Conservation (phyloP, 2,888 invertebrate genomes). For the Drosophila hamatofila region DNA sequence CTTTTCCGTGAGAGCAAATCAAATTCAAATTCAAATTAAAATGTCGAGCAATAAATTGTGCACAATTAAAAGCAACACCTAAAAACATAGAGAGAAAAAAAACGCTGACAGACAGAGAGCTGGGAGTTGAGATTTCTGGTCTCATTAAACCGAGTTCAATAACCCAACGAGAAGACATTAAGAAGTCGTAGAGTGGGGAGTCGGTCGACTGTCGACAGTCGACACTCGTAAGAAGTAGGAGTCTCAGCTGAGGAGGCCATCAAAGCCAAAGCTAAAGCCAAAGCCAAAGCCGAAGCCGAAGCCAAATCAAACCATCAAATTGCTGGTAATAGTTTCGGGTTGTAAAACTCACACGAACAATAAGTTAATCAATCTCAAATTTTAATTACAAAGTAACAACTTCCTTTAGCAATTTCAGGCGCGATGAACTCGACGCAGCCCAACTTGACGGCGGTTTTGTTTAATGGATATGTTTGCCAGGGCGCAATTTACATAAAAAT, state of each 20-base stretch:
- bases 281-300: conserved; percentile 55
- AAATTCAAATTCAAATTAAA: conserved; percentile 61
- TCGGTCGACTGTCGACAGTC: background rate
- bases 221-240: background rate
- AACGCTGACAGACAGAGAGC: conserved; percentile 10
- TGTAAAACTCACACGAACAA: conserved; percentile 83
- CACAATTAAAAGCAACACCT: conserved; percentile 69
- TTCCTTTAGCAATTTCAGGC: conserved; percentile 80
- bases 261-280: conserved; percentile 12
- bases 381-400: conserved; percentile 82
- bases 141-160: conserved; percentile 63
- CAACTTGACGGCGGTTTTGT: conserved; percentile 33
- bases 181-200: conserved; percentile 48
- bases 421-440: conserved; percentile 69
- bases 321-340: conserved; percentile 77
- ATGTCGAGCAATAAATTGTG: conserved; percentile 66
- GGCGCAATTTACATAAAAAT: conserved; percentile 77
- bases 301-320: conserved; percentile 80
- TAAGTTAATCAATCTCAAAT: conserved; percentile 82
- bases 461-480: conserved; percentile 64
- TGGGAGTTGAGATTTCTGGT: conserved; percentile 31
- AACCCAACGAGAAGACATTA: conserved; percentile 52
- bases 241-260: conserved; percentile 23
- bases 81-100: conserved; percentile 1
- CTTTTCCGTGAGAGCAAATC: conserved; percentile 34